Evolutionary conservation across 2,888 invertebrate species (phyloP).

Genomic region (Sepiola atlantica): DNA sequence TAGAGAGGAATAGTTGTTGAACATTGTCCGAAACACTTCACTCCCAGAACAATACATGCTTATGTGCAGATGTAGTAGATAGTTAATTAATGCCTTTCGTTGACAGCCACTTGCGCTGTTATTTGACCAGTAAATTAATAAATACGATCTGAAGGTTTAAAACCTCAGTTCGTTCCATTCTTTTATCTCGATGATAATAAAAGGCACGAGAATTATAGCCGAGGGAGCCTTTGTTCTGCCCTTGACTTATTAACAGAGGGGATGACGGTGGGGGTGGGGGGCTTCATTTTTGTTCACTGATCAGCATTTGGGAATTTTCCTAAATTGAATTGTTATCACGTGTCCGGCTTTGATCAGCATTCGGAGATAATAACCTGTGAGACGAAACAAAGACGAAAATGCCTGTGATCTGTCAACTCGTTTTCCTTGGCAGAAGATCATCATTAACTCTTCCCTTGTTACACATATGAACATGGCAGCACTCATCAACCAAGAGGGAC

Average conservation of each 20-base stretch:
- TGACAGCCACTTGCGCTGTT: background rate
- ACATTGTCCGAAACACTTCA: too few relatives aligned
- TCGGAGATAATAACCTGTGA: background rate
- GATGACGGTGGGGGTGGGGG: background rate
- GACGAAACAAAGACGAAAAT: background rate
- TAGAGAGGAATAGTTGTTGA: too few relatives aligned
- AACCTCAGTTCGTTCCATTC: background rate
- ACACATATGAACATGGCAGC: background rate
- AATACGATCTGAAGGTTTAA: background rate
- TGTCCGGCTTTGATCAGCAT: background rate
- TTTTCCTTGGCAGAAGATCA: background rate
- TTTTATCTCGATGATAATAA: background rate
- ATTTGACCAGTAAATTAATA: background rate
- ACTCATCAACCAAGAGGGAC: background rate
- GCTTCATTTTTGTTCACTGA: background rate
- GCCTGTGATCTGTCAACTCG: background rate
- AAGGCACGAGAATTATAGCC: background rate
- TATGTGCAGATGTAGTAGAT: too few relatives aligned
- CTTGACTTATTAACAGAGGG: background rate
- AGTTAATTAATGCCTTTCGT: background rate
- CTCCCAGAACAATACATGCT: too few relatives aligned
- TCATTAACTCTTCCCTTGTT: background rate
- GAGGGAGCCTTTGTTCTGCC: background rate
- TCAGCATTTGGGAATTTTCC: background rate
- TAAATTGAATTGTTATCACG: conserved; percentile 7